Percentiles rank a stretch among this genome's conserved stretches.
Evolutionary conservation across 2,113 vertebrate genomes (phyloP).

Genomic region (Rhinoptilus africanus): DNA sequence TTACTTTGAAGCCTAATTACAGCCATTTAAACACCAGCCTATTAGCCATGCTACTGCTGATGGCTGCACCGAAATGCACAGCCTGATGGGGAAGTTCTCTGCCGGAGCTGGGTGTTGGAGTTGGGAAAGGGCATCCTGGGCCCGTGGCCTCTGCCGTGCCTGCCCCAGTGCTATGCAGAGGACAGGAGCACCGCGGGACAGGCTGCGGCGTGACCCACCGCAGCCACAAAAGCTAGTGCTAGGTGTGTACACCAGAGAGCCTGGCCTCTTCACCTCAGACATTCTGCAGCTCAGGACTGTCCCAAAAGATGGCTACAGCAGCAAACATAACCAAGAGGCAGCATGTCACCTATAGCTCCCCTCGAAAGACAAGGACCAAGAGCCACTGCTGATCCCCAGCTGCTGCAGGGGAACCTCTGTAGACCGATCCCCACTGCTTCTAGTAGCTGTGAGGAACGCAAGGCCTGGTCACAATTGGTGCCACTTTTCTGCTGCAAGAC

Average conservation of each 20-base stretch:
- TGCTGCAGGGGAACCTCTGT: not conserved
- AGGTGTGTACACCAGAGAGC: not conserved
- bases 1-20: conserved; percentile 65
- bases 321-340: not conserved
- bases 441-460: not conserved
- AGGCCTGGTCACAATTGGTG: not conserved
- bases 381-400: not conserved
- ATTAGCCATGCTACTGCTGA: conserved; percentile 22
- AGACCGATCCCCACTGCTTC: not conserved
- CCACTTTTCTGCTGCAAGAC: not conserved
- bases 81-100: not conserved
- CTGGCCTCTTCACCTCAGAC: not conserved
- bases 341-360: not conserved
- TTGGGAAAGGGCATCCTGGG: not conserved
- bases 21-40: not conserved
- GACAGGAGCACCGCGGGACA: rapidly evolving
- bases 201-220: rapidly evolving
- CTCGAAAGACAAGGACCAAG: not conserved
- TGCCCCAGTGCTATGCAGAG: rapidly evolving
- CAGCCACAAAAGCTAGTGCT: rapidly evolving
- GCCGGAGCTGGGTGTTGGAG: not conserved
- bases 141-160: not conserved
- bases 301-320: not conserved
- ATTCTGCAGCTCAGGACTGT: not conserved
- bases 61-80: not conserved